Evolutionary conservation across 2,797 vertebrate species (phyloP).

Genomic region (Buceros bicornis): DNA sequence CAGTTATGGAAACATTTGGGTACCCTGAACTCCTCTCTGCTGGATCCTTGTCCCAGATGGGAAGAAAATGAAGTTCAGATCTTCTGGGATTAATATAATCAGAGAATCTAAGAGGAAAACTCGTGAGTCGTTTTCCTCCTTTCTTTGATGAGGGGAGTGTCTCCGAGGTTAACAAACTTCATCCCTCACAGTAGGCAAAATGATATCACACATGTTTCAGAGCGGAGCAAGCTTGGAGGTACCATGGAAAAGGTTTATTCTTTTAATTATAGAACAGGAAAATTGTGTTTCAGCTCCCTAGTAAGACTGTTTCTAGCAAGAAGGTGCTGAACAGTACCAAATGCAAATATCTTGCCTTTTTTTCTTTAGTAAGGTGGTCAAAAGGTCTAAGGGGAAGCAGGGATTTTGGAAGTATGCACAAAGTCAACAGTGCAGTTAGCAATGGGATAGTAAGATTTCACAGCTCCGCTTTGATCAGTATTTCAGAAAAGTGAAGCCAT

Average conservation of each 20-base stretch:
- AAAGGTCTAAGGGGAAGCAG: constrained; percentile 79
- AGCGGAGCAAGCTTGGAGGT: constrained; percentile 1
- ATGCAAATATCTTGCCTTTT: constrained; percentile 63
- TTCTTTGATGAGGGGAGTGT: constrained; percentile 36
- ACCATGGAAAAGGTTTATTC: constrained; percentile 63
- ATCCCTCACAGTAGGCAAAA: constrained; percentile 63
- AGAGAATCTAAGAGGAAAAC: constrained; percentile 53
- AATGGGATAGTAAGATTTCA: constrained; percentile 84
- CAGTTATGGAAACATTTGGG: constrained; percentile 73
- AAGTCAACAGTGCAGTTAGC: constrained; percentile 81
- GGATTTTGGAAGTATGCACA: constrained; percentile 84
- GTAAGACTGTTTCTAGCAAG: constrained; percentile 28
- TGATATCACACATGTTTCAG: constrained; percentile 32
- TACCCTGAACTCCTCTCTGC: constrained; percentile 73
- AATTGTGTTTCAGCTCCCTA: constrained; percentile 47
- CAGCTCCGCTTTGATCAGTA: constrained; percentile 82
- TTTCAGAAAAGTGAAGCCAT: constrained; percentile 83
- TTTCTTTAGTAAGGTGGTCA: constrained; percentile 72
- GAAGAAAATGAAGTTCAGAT: constrained; percentile 78
- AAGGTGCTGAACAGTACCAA: constrained; percentile 63
- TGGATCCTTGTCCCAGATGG: constrained; percentile 75
- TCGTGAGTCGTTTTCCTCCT: not conserved
- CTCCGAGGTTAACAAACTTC: constrained; percentile 54
- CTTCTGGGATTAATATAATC: constrained; percentile 77
- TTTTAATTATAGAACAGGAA: constrained; percentile 71